These are phyloP conservation scores for Resseliella maxima DNA, from an alignment of 2,888 invertebrate species.

Conservation along the genomic window DNA sequence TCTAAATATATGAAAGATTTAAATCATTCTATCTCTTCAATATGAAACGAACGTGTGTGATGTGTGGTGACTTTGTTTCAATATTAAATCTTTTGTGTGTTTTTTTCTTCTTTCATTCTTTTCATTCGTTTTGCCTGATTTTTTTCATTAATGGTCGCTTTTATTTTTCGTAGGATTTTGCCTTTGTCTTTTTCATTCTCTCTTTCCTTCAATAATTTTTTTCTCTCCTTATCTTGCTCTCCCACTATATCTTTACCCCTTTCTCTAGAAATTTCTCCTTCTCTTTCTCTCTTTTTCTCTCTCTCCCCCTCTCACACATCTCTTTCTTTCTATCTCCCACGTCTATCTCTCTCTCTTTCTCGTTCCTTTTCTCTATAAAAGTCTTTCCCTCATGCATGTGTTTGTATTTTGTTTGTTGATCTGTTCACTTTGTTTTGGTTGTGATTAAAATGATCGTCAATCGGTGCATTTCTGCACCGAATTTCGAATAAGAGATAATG, in stretches of 20 bases:
- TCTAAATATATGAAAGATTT: constrained; percentile 51
- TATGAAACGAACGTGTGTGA: constrained; percentile 20
- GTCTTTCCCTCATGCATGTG: no score
- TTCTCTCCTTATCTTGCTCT: background rate
- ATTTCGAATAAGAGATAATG: background rate
- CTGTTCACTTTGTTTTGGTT: background rate
- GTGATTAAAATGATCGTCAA: constrained; percentile 44
- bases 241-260: no score
- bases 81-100: background rate
- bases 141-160: constrained; percentile 1
- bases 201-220: background rate
- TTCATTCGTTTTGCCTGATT: background rate
- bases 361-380: no score
- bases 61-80: constrained; percentile 39
- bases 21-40: constrained; percentile 47
- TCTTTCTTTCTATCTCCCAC: no score
- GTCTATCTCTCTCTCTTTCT: no score
- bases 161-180: background rate
- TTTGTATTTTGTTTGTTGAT: no score
- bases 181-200: background rate
- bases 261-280: no score
- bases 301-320: no score
- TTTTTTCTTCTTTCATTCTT: background rate
- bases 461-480: constrained; percentile 28
- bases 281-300: no score